Base-by-base conservation (phyloP, 1,140 invertebrate genomes). In the Mya arenaria region DNA sequence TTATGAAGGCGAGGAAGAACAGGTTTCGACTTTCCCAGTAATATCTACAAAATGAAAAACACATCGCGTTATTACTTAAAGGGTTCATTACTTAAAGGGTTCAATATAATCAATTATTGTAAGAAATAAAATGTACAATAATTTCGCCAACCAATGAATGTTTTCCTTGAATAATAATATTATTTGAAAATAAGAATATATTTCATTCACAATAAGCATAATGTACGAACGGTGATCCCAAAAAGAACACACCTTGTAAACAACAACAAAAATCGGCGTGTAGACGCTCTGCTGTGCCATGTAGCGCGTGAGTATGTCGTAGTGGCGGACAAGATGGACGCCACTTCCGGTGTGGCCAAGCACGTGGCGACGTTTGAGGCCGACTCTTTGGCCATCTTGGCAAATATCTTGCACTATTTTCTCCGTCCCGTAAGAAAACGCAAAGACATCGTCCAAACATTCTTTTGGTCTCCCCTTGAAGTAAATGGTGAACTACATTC, bases 271-370 rank as follows among this genome's bases (percentile, higher is more conserved):
- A 2, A 55, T 8, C 3, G 71, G 71, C 5, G 71, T 58, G 10
- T 30, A 4, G 44, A 30, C 56, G 8, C 60, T 30, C 36, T 73
- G 71, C 56, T 32, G 48, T 23, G 60, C 41, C 48, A 73, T 2
- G 32, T 73, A 73, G 37, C 71, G 5, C 25, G 71, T 73, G 3
- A 73, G 71, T 10, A 73, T 73, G 30, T 73, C 71, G 28, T 58
- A 73, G 60, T 73, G 71, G 32, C 52, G 48, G 5, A 58, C 71
- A 15, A 73, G 44, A 73, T 73, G 71, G 13, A 73, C 55, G 17
- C 71, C 71, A 41, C 71, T 58, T 73, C 71, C 52, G 32, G 71
- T 73, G 48, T 73, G 55, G 17, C 71, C 71, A 30, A 73, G 36
- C 0, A 73, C 71, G 23, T 73, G 48, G 4, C 52, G 39, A 25